Conservation (phyloP, 2,888 invertebrate genomes). For the Macrophya alboannulata region DNA sequence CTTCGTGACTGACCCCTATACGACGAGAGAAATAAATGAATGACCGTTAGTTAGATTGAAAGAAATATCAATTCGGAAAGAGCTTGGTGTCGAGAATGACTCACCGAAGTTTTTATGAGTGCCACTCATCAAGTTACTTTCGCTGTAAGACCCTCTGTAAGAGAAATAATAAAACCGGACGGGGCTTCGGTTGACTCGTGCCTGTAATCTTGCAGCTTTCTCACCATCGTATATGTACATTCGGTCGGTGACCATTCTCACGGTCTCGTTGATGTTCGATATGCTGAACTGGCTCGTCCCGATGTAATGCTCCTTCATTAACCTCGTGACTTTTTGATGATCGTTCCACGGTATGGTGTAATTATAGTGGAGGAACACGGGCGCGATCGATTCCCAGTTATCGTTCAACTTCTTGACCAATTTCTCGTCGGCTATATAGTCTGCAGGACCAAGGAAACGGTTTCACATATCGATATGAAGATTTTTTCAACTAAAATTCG, state of each 20-base stretch:
- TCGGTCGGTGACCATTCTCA: constrained; percentile 85
- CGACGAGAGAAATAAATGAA: constrained; percentile 12
- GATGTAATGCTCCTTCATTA: constrained; percentile 83
- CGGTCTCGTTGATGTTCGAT: constrained; percentile 64
- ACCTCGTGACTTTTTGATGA: constrained; percentile 80
- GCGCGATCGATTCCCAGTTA: constrained; percentile 28
- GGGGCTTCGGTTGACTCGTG: constrained; percentile 82
- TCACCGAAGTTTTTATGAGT: constrained; percentile 83
- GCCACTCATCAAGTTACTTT: constrained; percentile 81
- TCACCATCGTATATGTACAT: constrained; percentile 84
- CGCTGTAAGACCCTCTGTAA: constrained; percentile 83
- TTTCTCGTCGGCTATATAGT: background rate
- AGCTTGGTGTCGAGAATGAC: constrained; percentile 59
- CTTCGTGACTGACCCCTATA: constrained; percentile 85
- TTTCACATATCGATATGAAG: background rate
- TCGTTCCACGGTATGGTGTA: constrained; percentile 7
- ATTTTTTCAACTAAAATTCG: constrained; percentile 7
- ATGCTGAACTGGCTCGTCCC: constrained; percentile 81
- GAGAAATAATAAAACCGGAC: constrained; percentile 86
- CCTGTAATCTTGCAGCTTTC: constrained; percentile 84
- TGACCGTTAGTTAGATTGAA: background rate
- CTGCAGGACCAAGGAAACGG: background rate
- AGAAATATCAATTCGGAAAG: constrained; percentile 8
- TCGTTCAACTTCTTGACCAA: constrained; percentile 4
- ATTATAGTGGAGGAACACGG: background rate